Evolutionary conservation across 2,888 invertebrate species (phyloP), one percentile per base, ranked within the genome.

Genomic region (Coenonympha glycerion): DNA sequence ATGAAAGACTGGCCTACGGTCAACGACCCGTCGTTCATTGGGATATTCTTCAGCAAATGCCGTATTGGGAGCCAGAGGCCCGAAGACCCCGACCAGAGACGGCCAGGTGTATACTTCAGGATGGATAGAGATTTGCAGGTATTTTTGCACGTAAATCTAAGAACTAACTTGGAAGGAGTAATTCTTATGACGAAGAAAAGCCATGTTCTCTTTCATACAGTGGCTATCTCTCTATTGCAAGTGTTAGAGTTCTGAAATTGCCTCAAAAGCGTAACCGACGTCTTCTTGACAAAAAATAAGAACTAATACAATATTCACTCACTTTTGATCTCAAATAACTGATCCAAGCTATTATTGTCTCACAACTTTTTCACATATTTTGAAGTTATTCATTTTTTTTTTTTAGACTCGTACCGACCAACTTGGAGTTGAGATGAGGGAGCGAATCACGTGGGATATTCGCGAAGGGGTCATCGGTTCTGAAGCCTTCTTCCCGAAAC

Each of bases 11-110:
- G 96, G 95, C 96, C 97, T 0, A 88, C 86, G 53, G 89, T 91
- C 59, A 93, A 94, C 64, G 97, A 98, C 77, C 97, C 97, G 0
- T 92, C 95, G 0, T 96, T 98, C 76, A 97, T 98, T 59, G 97
- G 97, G 0, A 96, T 97, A 56, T 97, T 95, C 87, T 95, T 93
- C 82, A 95, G 95, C 73, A 95, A 94, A 72, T 95, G 95, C 68
- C 91, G 95, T 45, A 92, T 95, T 39, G 96, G 95, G 8, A 89
- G 87, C 44, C 83, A 92, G 49, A 88, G 92, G 53, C 89, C 90
- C 0, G 91, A 91, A 13, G 96, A 96, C 61, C 77, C 91, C 2
- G 95, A 96, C 72, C 91, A 91, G 65, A 90, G 94, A 55, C 86
- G 88, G 46, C 92, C 96, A 0, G 96, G 96, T 22, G 92, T 95